phyloP scores from a whole-genome alignment of 2,797 vertebrate genomes.

The Lithobates sylvaticus region DNA sequence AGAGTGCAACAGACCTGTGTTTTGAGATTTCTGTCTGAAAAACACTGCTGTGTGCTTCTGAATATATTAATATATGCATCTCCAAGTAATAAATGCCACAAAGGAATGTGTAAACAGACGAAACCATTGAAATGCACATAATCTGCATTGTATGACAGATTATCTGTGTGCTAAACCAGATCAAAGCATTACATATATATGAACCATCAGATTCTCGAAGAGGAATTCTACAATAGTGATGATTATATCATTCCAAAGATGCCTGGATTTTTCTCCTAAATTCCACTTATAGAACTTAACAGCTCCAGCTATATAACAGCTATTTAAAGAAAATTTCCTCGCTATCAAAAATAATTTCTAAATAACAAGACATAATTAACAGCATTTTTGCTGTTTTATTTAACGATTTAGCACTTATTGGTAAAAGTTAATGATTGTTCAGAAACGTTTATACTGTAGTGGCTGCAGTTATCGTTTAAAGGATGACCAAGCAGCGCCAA shows the following conservation, averaged over 20 bases:
- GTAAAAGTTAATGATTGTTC: too few species aligned
- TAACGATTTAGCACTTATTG: too few species aligned
- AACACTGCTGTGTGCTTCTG: not conserved
- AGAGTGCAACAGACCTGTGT: not conserved
- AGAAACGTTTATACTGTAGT: too few species aligned
- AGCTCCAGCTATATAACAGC: too few species aligned
- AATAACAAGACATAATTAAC: too few species aligned
- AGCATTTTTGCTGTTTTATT: too few species aligned
- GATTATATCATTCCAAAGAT: conserved; percentile 26
- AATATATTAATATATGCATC: not conserved
- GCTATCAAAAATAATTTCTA: too few species aligned
- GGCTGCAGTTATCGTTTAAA: too few species aligned
- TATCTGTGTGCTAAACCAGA: conserved; percentile 61
- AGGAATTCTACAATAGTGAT: conserved; percentile 41
- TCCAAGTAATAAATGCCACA: not conserved
- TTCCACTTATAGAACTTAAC: not conserved
- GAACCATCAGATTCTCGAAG: conserved; percentile 52
- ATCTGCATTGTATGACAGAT: conserved; percentile 47
- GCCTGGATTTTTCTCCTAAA: not conserved
- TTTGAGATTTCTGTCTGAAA: not conserved
- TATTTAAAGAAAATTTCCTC: too few species aligned
- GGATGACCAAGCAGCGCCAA: too few species aligned
- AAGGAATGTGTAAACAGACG: conserved; percentile 2
- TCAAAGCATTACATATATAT: conserved; percentile 58
- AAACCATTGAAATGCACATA: conserved; percentile 58